A percentile compares a stretch with the other conserved stretches of the same genome.
Evolutionary conservation across 2,797 vertebrate species (phyloP).

Genomic region (Dicrostonyx torquatus): DNA sequence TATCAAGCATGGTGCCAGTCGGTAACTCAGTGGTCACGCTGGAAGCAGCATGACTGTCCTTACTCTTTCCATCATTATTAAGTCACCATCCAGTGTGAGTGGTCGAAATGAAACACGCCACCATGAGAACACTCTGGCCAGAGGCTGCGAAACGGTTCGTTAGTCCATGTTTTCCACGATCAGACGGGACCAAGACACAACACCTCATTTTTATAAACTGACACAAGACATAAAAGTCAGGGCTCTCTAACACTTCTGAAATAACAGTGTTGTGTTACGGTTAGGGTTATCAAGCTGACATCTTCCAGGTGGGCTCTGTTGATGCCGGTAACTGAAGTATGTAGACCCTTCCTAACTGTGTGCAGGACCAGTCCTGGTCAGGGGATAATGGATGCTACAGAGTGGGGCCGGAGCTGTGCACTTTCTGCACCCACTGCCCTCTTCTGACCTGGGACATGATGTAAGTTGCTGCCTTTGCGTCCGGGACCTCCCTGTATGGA

Average conservation of each 20-base stretch:
- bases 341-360: not conserved
- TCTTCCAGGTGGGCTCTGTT: not conserved
- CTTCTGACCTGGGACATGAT: not conserved
- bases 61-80: slow-evolving; percentile 53
- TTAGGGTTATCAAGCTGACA: not conserved
- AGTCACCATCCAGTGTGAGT: slow-evolving; percentile 7
- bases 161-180: not conserved
- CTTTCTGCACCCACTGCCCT: too few species aligned
- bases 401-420: not conserved
- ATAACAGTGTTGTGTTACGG: not conserved
- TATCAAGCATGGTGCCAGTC: not conserved
- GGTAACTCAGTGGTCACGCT: not conserved
- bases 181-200: not conserved
- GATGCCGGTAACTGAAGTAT: not conserved
- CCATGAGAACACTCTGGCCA: not conserved
- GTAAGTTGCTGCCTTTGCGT: not conserved
- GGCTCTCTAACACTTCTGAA: slow-evolving; percentile 24
- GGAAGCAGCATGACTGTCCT: not conserved
- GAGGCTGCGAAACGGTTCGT: not conserved
- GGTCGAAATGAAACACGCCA: not conserved
- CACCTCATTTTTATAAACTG: not conserved
- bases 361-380: not conserved
- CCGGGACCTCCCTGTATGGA: not conserved
- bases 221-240: slow-evolving; percentile 13
- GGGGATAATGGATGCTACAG: not conserved